These are phyloP conservation scores for Narcine bancroftii DNA, from an alignment of 2,113 vertebrate genomes.

Conservation along the genomic window DNA sequence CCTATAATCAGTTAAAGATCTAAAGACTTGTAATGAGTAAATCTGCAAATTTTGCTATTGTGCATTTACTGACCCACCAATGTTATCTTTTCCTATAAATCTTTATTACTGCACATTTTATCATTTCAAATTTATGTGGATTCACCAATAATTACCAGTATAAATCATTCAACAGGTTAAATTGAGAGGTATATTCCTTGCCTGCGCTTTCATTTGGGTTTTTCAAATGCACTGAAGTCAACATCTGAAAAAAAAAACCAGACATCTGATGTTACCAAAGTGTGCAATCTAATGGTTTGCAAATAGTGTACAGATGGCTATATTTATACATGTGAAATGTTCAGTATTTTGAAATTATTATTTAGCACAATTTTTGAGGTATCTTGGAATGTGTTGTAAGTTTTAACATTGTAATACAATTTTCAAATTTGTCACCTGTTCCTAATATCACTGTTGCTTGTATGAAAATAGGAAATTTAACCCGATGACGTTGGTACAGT, in stretches of 20 bases:
- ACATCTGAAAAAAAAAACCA: constrained; percentile 36
- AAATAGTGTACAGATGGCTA: constrained; percentile 35
- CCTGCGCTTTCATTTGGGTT: constrained; percentile 14
- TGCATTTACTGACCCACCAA: constrained; percentile 35
- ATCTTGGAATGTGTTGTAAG: constrained; percentile 33
- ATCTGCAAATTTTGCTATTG: constrained; percentile 34
- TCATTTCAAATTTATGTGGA: constrained; percentile 36
- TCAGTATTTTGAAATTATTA: constrained; percentile 36
- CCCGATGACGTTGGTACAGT: constrained; percentile 29
- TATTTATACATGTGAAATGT: constrained; percentile 37
- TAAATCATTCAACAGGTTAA: constrained; percentile 1
- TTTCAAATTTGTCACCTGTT: constrained; percentile 13
- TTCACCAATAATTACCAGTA: constrained; percentile 1
- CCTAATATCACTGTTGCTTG: constrained; percentile 31
- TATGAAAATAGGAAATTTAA: constrained; percentile 35
- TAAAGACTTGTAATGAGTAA: constrained; percentile 36
- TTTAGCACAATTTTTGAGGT: constrained; percentile 33
- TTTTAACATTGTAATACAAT: constrained; percentile 38
- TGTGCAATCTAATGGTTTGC: constrained; percentile 33
- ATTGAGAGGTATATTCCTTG: constrained; percentile 21
- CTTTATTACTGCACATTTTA: constrained; percentile 26
- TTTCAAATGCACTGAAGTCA: constrained; percentile 23
- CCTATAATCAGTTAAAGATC: constrained; percentile 30
- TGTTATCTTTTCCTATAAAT: constrained; percentile 37
- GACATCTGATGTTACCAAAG: constrained; percentile 33